Base-by-base conservation (phyloP, 2,888 invertebrate genomes). In the Hydraecia micacea region DNA sequence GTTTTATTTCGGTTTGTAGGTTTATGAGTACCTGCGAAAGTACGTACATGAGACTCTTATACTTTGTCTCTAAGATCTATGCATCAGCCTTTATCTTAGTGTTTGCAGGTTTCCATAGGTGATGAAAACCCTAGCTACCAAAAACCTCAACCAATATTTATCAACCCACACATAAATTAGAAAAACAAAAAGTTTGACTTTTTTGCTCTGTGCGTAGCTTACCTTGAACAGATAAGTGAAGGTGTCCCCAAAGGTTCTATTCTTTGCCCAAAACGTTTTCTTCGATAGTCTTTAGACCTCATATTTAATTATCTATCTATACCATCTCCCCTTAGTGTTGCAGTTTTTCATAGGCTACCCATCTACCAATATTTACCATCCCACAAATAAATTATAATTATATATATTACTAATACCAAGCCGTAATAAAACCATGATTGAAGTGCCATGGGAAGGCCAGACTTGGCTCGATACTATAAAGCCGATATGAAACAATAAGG, bases 401-500 rank as follows among this genome's bases (percentile, higher is more conserved):
- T n/a, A n/a, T n/a, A n/a, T n/a, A 52, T 62, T 62, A 21, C 9
- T 9, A 39, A 52, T 11, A 65, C 15, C 13, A n/a, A 13, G 18
- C 25, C 11, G 18, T 46, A 46, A 66, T 25, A 25, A 62, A 68
- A 62, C 25, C 42, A 62, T 58, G 11, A 75, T 52, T 60, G 11
- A 46, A 77, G 28, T 70, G 25, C 21, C 15, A n/a, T 8, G 18
- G 36, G 8, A 73, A 65, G 18, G 21, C 52, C 42, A 36, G 28
- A 55, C 28, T 39, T n/a, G 21, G 8, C 11, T 58, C 32, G 46
- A 73, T 79, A 67, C 32, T 65, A 13, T 42, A 46, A 68, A 68
- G 42, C 62, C 58, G 21, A 75, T 79, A 65, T 72, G 55, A 84
- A 84, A 84, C 71, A 83, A 79, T 80, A 84, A 80, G 65, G 55